A percentile compares a stretch with the other conserved stretches of the same genome.
These are phyloP conservation scores for Notodonta ziczac DNA, from an alignment of 2,888 invertebrate species.

Conservation along the genomic window DNA sequence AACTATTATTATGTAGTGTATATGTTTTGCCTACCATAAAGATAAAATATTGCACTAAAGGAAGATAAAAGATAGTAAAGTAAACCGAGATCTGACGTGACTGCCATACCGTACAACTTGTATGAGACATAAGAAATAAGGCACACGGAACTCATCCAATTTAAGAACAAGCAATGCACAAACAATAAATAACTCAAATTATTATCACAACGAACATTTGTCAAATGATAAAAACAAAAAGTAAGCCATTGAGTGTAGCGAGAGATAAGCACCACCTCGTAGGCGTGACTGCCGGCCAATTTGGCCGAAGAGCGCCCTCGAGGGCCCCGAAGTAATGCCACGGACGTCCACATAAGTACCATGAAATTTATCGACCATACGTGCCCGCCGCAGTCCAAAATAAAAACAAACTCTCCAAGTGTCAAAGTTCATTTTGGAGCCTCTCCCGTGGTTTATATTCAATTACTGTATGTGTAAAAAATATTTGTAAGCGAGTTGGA, in stretches of 20 bases:
- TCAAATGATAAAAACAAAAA: conserved; percentile 46
- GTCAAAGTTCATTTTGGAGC: conserved; percentile 55
- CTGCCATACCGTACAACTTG: not conserved
- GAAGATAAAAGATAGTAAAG: too few species aligned
- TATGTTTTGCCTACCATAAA: not conserved
- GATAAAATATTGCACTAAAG: not conserved
- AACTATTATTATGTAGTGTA: conserved; percentile 12
- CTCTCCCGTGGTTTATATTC: conserved; percentile 41
- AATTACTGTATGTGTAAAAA: conserved; percentile 32
- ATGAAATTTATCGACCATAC: conserved; percentile 76
- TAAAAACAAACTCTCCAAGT: conserved; percentile 68
- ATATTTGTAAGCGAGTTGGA: conserved; percentile 28
- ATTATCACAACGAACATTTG: conserved; percentile 39
- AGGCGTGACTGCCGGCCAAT: conserved; percentile 64
- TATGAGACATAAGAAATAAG: not conserved
- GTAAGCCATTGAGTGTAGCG: conserved; percentile 41
- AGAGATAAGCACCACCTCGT: conserved; percentile 42
- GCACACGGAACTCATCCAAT: conserved; percentile 12
- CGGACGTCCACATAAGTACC: conserved; percentile 71
- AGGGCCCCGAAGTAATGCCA: conserved; percentile 60
- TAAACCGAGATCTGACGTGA: not conserved
- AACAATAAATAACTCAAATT: conserved; percentile 28
- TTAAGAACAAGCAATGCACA: conserved; percentile 13
- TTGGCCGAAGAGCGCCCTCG: conserved; percentile 58
- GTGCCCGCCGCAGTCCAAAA: conserved; percentile 60